Percentiles rank a stretch among this genome's conserved stretches.
These are phyloP conservation scores for Aspidiotus destructor DNA, from an alignment of 2,888 invertebrate genomes.

Conservation along the genomic window DNA sequence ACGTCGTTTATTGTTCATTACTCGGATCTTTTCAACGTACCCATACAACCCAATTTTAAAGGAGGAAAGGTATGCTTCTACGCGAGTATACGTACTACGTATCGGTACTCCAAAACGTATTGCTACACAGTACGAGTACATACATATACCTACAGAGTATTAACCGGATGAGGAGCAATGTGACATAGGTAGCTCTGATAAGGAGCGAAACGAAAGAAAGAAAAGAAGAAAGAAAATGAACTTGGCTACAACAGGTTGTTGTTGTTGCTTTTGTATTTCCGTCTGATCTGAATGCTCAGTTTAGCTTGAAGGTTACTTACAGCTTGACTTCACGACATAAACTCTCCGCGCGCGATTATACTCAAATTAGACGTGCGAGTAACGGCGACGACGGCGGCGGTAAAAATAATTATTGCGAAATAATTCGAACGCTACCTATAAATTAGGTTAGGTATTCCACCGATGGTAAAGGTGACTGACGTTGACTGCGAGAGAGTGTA, in stretches of 20 bases:
- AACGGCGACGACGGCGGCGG: background rate
- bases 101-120: too few species aligned
- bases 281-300: slow-evolving; percentile 31
- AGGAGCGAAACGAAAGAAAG: slow-evolving; percentile 2
- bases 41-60: too few species aligned
- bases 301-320: slow-evolving; percentile 30
- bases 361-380: too few species aligned
- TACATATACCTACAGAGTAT: too few species aligned
- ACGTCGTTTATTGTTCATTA: too few species aligned
- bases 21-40: too few species aligned
- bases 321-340: slow-evolving; percentile 31
- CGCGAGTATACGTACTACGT: too few species aligned
- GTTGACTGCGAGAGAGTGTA: too few species aligned
- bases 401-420: slow-evolving; percentile 3
- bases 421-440: background rate
- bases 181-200: background rate
- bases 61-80: too few species aligned
- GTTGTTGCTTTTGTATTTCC: slow-evolving; percentile 31
- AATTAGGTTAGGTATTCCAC: slow-evolving; percentile 1
- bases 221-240: background rate
- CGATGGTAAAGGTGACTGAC: too few species aligned
- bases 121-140: too few species aligned
- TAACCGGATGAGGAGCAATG: too few species aligned
- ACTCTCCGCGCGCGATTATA: background rate
- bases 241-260: slow-evolving; percentile 1